Evolutionary conservation across 37 sponge, comb jelly and placozoan genomes (phyloP), one percentile per base, ranked within the genome.

Genomic region (Ianthella basta): DNA sequence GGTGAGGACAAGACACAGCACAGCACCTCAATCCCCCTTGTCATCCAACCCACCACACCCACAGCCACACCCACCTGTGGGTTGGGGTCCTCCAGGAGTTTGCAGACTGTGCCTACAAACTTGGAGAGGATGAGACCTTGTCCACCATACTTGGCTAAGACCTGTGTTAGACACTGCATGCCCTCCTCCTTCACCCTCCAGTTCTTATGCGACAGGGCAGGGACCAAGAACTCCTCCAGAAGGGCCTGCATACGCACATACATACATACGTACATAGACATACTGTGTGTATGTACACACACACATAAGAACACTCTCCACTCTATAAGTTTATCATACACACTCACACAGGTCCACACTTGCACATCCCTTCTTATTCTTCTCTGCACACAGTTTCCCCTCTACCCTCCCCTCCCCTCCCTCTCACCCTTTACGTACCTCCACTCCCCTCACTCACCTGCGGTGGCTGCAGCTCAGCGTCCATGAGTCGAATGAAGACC

Each of bases 151-250:
- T 70, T 70, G 84, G 56, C 84, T 12, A 83, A 70, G 18, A 59
- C 84, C 56, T 83, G 56, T 18, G 56, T 50, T 27, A 94, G 83
- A 63, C 89, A 91, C 38, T 84, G 59, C 24, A 94, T 83, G 21
- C 89, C 87, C 66, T 94, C 89, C 68, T 94, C 94, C 65, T 87
- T 90, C 74, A 94, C 91, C 23, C 91, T n/a, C 91, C 91, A 94
- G 85, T 91, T 91, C 85, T 94, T 94, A 70, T 94, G 94, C 0
- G 32, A 37, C 34, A 94, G 60, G 29, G 77, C 67, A 13, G 83
- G 53, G 25, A 80, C 81, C 87, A 94, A 41, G 2, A 93, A 72
- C 54, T 70, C 55, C 29, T 89, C 84, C 79, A 85, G 66, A 12
- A 85, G 16, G 33, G 29, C 32, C 67, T 63, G 61, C 13, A 77